Conservation (phyloP, 2,888 invertebrate genomes). For the Apamea monoglypha region DNA sequence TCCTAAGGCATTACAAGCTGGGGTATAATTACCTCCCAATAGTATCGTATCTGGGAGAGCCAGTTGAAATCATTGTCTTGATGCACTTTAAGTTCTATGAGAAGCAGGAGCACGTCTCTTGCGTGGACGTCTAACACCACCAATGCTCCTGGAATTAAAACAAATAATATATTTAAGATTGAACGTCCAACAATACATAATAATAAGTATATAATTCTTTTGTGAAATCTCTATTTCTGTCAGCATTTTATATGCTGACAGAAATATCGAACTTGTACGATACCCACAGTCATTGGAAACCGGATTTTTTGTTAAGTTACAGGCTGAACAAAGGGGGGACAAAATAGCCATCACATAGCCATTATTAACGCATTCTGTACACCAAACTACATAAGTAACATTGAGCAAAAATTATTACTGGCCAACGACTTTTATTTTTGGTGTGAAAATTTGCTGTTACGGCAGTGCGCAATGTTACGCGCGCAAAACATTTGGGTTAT, state of each 20-base stretch:
- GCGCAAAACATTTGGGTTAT: not conserved
- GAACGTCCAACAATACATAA: not conserved
- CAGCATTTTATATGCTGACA: not conserved
- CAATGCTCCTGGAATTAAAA: constrained; percentile 92
- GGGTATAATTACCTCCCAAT: constrained; percentile 92
- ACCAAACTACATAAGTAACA: not conserved
- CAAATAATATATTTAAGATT: not conserved
- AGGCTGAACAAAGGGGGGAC: not conserved
- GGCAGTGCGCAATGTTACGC: not conserved
- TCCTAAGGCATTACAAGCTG: not conserved
- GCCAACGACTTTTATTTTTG: not conserved
- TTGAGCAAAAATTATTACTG: not conserved
- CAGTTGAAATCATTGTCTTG: constrained; percentile 96
- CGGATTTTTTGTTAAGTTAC: not conserved
- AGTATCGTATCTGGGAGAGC: constrained; percentile 95
- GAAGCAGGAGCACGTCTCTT: constrained; percentile 94
- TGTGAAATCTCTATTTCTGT: not conserved
- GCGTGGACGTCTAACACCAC: constrained; percentile 98
- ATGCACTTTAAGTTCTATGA: constrained; percentile 92
- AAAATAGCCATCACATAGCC: not conserved
- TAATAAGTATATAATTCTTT: not conserved
- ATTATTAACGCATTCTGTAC: not conserved
- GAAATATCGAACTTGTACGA: not conserved
- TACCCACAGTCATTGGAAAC: not conserved
- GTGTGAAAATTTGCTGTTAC: not conserved